Evolutionary conservation across 1,140 invertebrate genomes (phyloP).

Genomic region (Acromyrmex echinatior): DNA sequence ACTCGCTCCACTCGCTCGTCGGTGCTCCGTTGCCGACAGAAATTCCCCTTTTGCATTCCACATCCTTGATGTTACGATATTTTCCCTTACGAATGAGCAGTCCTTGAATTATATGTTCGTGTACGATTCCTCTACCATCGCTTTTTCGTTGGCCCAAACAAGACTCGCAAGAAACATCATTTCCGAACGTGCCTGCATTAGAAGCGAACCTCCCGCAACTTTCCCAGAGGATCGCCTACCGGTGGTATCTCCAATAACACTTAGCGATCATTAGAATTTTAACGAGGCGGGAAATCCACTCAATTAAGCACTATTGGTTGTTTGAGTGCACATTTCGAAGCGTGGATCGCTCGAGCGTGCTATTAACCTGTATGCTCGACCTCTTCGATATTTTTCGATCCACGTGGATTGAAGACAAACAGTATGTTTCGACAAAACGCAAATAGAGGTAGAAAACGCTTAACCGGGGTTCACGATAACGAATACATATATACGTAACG

Average conservation of each 20-base stretch:
- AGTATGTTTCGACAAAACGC: slow-evolving; percentile 57
- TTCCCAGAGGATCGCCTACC: neutral
- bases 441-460: slow-evolving; percentile 66
- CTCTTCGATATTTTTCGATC: slow-evolving; percentile 65
- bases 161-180: neutral
- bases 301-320: slow-evolving; percentile 27
- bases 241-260: neutral
- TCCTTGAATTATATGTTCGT: slow-evolving; percentile 58
- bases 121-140: neutral
- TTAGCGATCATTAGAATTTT: slow-evolving; percentile 27
- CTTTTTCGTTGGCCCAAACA: neutral
- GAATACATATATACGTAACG: slow-evolving; percentile 35
- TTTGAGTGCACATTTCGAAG: slow-evolving; percentile 12
- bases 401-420: slow-evolving; percentile 65
- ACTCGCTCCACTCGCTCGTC: slow-evolving; percentile 7
- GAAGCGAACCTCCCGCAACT: neutral
- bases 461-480: slow-evolving; percentile 41
- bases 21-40: slow-evolving; percentile 42
- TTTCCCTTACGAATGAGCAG: slow-evolving; percentile 38
- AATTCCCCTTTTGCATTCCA: slow-evolving; percentile 73
- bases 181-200: neutral
- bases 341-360: slow-evolving; percentile 29
- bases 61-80: slow-evolving; percentile 22
- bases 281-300: slow-evolving; percentile 1
- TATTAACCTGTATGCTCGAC: slow-evolving; percentile 57